Evolutionary conservation across 2,888 invertebrate genomes (phyloP), one percentile per base, ranked within the genome.

Genomic region (Heliconius charithonia): DNA sequence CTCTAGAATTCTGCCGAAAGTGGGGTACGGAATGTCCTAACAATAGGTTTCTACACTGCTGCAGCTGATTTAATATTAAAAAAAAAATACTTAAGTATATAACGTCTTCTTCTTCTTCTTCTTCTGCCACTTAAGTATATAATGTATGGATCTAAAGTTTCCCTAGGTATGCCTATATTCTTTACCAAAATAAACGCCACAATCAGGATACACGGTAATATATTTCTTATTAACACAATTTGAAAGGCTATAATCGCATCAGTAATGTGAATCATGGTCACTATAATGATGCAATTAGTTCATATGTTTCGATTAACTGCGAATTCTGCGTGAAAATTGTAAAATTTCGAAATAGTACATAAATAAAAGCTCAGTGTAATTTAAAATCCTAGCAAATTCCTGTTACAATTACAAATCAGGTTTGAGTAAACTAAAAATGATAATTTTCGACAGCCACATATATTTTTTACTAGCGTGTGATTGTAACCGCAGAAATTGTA

Each of bases 221-320:
- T 41, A 41, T 25, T 45, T 37, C 27, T 74, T 74, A 74, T 37
- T 22, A 7, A 19, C 16, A 3, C 19, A 25, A 19, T 27, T 63
- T 16, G 22, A 74, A 63, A 41, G n/a, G 6, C 45, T 63, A 63
- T 45, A 63, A 25, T 74, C 41, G 63, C 37, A 25, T 63, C 22
- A 63, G 25, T 45, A 41, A n/a, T 3, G 2, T 37, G 63, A 37
- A 72, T 63, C 74, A 74, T 74, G 74, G 74, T 27, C 74, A 41
- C 45, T 37, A 45, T 74, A 63, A 63, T 74, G 74, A 74, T 74
- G 63, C 27, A 74, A 74, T 63, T 74, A 74, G 74, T 41, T 62
- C 74, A 72, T 74, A 45, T 63, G 45, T 74, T 63, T 74, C 62
- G 62, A 63, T 62, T 62, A 62, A 27, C 41, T 19, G 63, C 22